Evolutionary conservation across 2,113 vertebrate genomes (phyloP).

Genomic region (Chloroceryle aenea): DNA sequence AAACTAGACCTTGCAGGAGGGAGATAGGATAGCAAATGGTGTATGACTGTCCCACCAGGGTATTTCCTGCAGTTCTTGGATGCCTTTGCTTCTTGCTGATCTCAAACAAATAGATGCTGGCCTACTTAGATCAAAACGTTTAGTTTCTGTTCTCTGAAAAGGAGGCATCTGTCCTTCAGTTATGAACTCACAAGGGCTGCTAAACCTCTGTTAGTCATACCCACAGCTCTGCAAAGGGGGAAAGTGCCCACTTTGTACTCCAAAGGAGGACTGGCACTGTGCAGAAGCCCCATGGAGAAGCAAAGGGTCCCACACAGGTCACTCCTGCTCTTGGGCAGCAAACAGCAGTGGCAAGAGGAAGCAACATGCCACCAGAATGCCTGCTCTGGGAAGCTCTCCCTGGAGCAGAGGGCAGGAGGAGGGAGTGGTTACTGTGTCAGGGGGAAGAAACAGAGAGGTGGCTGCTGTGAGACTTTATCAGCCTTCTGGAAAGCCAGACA

Average conservation of each 20-base stretch:
- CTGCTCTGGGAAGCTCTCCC: neutral
- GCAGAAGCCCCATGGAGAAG: neutral
- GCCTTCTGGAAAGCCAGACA: neutral
- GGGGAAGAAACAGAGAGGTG: neutral
- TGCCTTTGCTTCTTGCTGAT: neutral
- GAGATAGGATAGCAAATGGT: neutral
- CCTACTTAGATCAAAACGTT: constrained; percentile 32
- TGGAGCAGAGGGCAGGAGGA: neutral
- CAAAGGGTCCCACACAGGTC: neutral
- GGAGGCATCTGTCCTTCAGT: neutral
- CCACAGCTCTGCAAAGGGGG: neutral
- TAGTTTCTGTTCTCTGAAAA: neutral
- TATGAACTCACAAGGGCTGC: neutral
- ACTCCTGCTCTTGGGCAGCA: neutral
- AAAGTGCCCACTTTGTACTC: neutral
- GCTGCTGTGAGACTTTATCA: neutral
- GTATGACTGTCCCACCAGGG: neutral
- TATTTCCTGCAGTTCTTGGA: neutral
- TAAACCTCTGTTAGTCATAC: neutral
- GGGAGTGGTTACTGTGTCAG: too few relatives aligned
- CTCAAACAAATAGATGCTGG: neutral
- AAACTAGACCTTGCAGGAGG: neutral
- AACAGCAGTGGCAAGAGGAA: neutral
- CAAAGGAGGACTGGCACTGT: neutral
- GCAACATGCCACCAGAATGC: fast-evolving